Evolutionary conservation across 1,140 invertebrate species (phyloP).

Genomic region (Dreissena rostriformis): DNA sequence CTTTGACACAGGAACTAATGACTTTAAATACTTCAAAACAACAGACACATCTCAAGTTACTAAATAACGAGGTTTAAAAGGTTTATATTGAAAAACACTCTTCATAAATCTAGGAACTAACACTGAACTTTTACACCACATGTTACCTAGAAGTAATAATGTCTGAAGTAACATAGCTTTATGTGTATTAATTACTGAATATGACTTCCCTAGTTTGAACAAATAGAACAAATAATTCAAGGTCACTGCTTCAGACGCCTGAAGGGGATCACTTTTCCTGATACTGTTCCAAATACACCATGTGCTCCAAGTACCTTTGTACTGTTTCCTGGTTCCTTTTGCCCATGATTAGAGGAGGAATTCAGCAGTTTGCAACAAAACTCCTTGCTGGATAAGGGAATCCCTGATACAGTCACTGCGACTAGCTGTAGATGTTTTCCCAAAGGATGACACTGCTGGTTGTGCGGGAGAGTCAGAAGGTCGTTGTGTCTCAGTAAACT

Average conservation of each 20-base stretch:
- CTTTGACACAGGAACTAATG: background rate
- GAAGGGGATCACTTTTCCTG: conserved; percentile 13
- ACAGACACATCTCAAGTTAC: conserved; percentile 28
- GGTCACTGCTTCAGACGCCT: conserved; percentile 20
- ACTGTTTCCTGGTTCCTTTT: conserved; percentile 23
- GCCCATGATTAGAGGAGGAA: conserved; percentile 15
- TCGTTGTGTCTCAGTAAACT: conserved; percentile 35
- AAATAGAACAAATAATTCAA: conserved; percentile 30
- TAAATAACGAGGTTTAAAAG: conserved; percentile 14
- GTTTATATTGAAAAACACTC: conserved; percentile 23
- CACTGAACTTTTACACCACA: conserved; percentile 21
- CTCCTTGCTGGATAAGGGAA: background rate
- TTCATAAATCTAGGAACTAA: conserved; percentile 33
- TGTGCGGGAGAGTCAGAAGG: conserved; percentile 35
- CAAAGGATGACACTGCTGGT: conserved; percentile 23
- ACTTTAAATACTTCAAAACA: conserved; percentile 21
- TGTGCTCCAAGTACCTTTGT: conserved; percentile 1
- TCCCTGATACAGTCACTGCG: conserved; percentile 51
- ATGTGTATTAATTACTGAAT: conserved; percentile 32
- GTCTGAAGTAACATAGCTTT: conserved; percentile 33
- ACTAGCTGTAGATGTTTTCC: conserved; percentile 24
- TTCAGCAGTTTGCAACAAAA: conserved; percentile 13
- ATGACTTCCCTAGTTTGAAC: conserved; percentile 24
- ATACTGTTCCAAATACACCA: conserved; percentile 30
- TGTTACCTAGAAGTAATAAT: conserved; percentile 3